Conservation (phyloP, 2,888 invertebrate genomes). For the Brassicogethes aeneus region DNA sequence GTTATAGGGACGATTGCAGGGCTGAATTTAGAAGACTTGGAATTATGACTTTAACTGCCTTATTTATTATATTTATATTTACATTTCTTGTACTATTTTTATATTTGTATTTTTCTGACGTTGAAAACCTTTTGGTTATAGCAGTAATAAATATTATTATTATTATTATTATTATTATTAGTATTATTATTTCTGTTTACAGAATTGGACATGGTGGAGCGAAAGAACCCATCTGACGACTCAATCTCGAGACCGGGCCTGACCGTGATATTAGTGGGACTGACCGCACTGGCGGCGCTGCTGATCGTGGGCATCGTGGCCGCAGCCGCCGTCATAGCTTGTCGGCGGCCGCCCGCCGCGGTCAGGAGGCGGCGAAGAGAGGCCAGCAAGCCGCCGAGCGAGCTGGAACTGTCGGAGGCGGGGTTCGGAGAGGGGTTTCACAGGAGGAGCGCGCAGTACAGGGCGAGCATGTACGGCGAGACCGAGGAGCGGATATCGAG, state of each 20-base stretch:
- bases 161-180: no score
- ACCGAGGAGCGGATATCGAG: conserved; percentile 33
- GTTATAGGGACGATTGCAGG: no score
- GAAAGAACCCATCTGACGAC: conserved; percentile 14
- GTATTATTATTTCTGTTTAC: no score
- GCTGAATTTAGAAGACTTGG: no score
- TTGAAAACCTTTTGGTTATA: no score
- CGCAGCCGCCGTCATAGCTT: conserved; percentile 35
- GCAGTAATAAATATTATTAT: no score
- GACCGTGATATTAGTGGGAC: conserved; percentile 36
- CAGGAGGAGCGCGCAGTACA: conserved; percentile 36
- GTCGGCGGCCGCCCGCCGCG: conserved; percentile 28
- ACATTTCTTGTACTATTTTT: no score
- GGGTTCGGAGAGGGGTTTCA: conserved; percentile 41
- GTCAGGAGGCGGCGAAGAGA: conserved; percentile 25
- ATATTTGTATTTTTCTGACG: no score
- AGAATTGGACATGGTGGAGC: background rate
- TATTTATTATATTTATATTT: no score
- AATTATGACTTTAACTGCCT: no score
- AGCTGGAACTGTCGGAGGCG: conserved; percentile 37
- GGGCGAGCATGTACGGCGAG: conserved; percentile 38
- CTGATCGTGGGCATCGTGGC: conserved; percentile 35
- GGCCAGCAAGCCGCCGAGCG: conserved; percentile 31
- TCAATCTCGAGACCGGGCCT: conserved; percentile 19
- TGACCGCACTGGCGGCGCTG: conserved; percentile 33